Evolutionary conservation across 1,140 invertebrate species (phyloP).

Genomic region (Zaprionus nigranus): DNA sequence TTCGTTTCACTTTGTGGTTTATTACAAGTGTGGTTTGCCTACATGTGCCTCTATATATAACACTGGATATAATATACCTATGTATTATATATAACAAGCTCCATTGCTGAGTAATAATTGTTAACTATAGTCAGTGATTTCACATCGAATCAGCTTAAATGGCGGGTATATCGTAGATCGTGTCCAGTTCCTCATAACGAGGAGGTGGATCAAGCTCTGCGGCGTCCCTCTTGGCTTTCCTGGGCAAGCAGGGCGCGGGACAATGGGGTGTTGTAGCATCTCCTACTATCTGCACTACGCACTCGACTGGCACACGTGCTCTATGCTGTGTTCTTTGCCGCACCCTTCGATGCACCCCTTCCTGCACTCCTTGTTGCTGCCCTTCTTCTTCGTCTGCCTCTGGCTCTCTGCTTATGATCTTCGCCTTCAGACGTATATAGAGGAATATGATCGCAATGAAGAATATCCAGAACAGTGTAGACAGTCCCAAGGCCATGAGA

Average conservation of each 20-base stretch:
- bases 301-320: background rate
- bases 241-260: background rate
- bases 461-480: background rate
- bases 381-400: no score
- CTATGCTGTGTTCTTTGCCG: no score
- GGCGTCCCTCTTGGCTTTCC: background rate
- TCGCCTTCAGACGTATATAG: background rate
- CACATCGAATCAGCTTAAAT: background rate
- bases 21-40: background rate
- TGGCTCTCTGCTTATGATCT: background rate
- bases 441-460: background rate
- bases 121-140: background rate
- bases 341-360: no score
- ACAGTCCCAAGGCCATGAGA: background rate
- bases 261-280: background rate
- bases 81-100: background rate
- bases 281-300: background rate
- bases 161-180: background rate
- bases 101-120: background rate
- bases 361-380: no score
- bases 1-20: background rate
- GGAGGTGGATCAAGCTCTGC: background rate
- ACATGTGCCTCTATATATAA: background rate
- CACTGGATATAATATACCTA: no score
- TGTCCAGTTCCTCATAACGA: background rate